These are phyloP conservation scores for Clavelina lepadiformis DNA, from an alignment of 23 tunicate species.

Conservation along the genomic window DNA sequence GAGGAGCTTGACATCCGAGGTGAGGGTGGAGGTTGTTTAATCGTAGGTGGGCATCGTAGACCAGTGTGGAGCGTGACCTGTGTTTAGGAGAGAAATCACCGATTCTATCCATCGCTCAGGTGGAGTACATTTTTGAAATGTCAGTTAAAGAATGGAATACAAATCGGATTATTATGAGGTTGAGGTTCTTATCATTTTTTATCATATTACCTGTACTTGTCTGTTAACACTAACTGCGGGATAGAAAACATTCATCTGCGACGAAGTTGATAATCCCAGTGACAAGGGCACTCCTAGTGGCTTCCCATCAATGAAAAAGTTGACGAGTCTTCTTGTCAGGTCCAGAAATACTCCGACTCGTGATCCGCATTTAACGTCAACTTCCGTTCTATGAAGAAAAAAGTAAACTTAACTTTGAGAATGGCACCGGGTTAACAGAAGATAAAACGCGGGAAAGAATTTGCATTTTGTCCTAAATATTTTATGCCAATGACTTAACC, in stretches of 20 bases:
- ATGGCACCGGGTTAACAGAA: too few relatives aligned
- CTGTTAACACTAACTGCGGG: constrained; percentile 80
- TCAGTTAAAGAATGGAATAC: neutral
- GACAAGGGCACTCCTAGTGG: constrained; percentile 33
- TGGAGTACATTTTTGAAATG: too few relatives aligned
- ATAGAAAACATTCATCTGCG: constrained; percentile 19
- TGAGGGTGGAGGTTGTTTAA: constrained; percentile 5
- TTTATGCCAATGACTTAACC: neutral
- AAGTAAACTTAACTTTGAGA: neutral
- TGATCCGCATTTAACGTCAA: constrained; percentile 53
- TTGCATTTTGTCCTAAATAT: too few relatives aligned
- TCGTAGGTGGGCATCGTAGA: constrained; percentile 26
- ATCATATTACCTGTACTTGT: constrained; percentile 54
- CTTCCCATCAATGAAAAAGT: constrained; percentile 64
- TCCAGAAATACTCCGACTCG: constrained; percentile 68
- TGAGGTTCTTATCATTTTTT: too few relatives aligned
- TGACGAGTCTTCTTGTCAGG: constrained; percentile 28
- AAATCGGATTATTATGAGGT: too few relatives aligned
- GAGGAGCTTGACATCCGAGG: too few relatives aligned
- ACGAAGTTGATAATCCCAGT: neutral
- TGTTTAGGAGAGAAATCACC: too few relatives aligned
- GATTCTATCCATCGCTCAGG: too few relatives aligned
- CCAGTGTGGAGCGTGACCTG: constrained; percentile 73
- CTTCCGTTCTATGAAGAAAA: constrained; percentile 32
- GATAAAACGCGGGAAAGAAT: too few relatives aligned